Evolutionary conservation across 2,888 invertebrate species (phyloP).

Genomic region (Lasius fuliginosus): DNA sequence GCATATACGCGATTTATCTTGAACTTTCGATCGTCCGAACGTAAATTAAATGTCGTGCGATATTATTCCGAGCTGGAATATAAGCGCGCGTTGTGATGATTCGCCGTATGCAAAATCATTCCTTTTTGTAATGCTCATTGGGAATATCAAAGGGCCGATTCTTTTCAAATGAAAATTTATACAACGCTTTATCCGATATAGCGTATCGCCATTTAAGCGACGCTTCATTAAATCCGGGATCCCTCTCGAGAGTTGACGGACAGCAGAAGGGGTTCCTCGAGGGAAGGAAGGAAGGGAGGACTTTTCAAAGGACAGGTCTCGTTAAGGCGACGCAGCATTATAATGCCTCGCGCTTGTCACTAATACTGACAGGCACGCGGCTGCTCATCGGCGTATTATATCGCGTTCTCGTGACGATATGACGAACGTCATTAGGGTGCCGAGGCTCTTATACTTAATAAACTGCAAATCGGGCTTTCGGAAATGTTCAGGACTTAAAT

Average conservation of each 20-base stretch:
- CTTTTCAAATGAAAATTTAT: conserved; percentile 52
- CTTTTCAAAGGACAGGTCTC: conserved; percentile 79
- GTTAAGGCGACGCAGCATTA: conserved; percentile 84
- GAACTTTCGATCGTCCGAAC: background rate
- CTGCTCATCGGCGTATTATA: conserved; percentile 69
- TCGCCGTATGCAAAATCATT: background rate
- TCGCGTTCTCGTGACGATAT: conserved; percentile 60
- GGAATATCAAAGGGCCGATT: conserved; percentile 39
- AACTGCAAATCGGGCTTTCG: conserved; percentile 25
- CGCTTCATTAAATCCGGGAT: conserved; percentile 80
- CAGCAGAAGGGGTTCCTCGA: conserved; percentile 74
- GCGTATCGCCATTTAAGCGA: conserved; percentile 67
- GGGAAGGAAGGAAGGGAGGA: conserved; percentile 69
- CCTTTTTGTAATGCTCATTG: conserved; percentile 3
- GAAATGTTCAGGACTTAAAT: conserved; percentile 6
- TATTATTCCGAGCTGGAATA: conserved; percentile 16
- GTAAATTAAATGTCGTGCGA: conserved; percentile 18
- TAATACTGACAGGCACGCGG: conserved; percentile 68
- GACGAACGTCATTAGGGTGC: conserved; percentile 57
- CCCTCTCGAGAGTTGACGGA: conserved; percentile 77
- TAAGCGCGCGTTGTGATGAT: background rate
- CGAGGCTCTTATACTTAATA: conserved; percentile 49
- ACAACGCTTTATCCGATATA: conserved; percentile 52
- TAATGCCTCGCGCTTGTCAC: conserved; percentile 69
- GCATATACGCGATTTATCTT: background rate